A percentile compares a stretch with the other conserved stretches of the same genome.
Conservation (phyloP, 2,888 invertebrate genomes). For the Hydriomena furcata region DNA sequence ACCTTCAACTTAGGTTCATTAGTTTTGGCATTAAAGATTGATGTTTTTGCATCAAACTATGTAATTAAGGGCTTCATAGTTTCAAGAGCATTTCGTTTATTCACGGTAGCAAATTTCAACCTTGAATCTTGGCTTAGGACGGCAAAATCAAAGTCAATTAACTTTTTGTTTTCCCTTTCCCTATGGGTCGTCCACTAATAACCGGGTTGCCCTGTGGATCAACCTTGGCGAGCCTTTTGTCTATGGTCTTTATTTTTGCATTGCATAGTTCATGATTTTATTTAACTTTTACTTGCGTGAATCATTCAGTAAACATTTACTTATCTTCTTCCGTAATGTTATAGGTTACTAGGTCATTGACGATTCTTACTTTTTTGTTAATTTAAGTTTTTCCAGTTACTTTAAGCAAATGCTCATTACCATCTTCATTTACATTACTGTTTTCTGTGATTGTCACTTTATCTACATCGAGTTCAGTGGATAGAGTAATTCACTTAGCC, state of each 20-base stretch:
- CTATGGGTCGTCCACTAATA: slow-evolving; percentile 27
- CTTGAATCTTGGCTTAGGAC: slow-evolving; percentile 31
- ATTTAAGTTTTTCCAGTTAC: no score
- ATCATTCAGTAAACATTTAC: slow-evolving; percentile 8
- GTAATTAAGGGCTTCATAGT: slow-evolving; percentile 23
- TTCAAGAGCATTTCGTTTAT: slow-evolving; percentile 28
- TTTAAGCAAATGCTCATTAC: no score
- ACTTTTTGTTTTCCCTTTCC: slow-evolving; percentile 37
- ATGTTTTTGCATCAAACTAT: slow-evolving; percentile 19
- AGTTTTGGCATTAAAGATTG: slow-evolving; percentile 12
- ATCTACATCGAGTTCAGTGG: neutral
- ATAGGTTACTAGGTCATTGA: slow-evolving; percentile 19
- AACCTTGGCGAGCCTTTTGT: slow-evolving; percentile 32
- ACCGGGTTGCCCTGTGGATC: slow-evolving; percentile 18
- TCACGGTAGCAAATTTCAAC: slow-evolving; percentile 26
- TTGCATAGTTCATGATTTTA: neutral
- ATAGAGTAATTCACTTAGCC: slow-evolving; percentile 14
- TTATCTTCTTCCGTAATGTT: slow-evolving; percentile 16
- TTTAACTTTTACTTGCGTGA: slow-evolving; percentile 8
- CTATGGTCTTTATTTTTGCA: slow-evolving; percentile 12
- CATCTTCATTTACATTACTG: no score
- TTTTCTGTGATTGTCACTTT: no score
- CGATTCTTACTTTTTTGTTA: slow-evolving; percentile 3
- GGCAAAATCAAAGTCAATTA: slow-evolving; percentile 38
- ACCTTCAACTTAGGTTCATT: slow-evolving; percentile 9